These are phyloP conservation scores for Graptemys geographica DNA, from an alignment of 2,797 vertebrate species.

Conservation along the genomic window DNA sequence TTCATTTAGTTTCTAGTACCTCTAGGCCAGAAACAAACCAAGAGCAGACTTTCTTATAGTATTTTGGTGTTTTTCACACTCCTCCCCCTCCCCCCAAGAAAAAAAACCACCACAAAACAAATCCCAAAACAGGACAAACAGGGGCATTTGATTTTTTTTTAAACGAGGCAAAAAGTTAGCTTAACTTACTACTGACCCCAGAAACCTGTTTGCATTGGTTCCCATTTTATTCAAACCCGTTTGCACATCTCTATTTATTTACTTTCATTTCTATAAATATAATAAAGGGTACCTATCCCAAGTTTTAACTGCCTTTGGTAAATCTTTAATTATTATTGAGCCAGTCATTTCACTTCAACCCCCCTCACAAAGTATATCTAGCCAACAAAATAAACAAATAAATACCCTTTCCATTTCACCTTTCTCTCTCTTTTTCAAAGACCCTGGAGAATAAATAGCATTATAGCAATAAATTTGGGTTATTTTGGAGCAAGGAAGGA, in stretches of 20 bases:
- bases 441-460: not conserved
- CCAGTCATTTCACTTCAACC: not conserved
- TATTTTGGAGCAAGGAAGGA: not conserved
- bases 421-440: not conserved
- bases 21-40: not conserved
- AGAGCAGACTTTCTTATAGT: not conserved
- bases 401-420: not conserved
- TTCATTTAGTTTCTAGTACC: not conserved
- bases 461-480: not conserved
- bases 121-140: not conserved
- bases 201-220: not conserved
- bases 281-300: not conserved
- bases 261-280: not conserved
- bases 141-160: not conserved
- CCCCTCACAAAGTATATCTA: fast-evolving
- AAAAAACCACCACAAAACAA: not conserved
- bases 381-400: fast-evolving
- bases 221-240: not conserved
- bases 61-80: not conserved
- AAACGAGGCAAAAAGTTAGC: not conserved
- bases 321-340: fast-evolving
- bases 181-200: not conserved
- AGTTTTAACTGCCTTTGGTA: not conserved
- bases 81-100: no score
- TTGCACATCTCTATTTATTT: not conserved